phyloP scores from a whole-genome alignment of 1,140 invertebrate genomes.

The Hypothenemus hampei region DNA sequence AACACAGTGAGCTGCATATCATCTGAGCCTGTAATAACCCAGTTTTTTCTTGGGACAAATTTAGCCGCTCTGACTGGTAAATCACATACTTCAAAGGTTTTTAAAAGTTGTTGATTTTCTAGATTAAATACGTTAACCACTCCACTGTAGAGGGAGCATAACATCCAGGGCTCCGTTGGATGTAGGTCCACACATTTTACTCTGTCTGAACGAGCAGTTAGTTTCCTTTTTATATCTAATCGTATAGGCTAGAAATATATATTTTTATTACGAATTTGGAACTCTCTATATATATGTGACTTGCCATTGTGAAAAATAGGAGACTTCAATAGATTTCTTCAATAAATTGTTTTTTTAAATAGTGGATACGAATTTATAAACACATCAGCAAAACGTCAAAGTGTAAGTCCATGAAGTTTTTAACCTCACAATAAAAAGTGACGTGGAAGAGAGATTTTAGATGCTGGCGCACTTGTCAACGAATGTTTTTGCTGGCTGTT shows the following conservation, averaged over 20 bases:
- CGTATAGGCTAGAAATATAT: constrained; percentile 72
- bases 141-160: constrained; percentile 96
- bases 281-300: not conserved
- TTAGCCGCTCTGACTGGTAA: constrained; percentile 91
- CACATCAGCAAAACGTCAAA: constrained; percentile 26
- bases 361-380: constrained; percentile 25
- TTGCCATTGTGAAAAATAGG: constrained; percentile 2
- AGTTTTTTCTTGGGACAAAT: constrained; percentile 97
- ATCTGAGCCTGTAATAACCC: constrained; percentile 97
- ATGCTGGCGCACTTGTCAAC: too few species aligned
- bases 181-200: constrained; percentile 98
- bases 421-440: too few species aligned
- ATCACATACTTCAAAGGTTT: constrained; percentile 95
- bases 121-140: constrained; percentile 99
- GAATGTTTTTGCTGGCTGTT: too few species aligned
- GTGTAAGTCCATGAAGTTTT: too few species aligned
- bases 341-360: not conserved
- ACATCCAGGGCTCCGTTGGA: constrained; percentile 96
- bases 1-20: constrained; percentile 94
- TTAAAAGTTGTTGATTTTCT: constrained; percentile 88
- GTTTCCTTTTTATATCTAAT: constrained; percentile 95
- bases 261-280: constrained; percentile 17
- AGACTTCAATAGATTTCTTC: not conserved
- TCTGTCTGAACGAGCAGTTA: constrained; percentile 94
- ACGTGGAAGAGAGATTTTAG: too few species aligned